These are phyloP conservation scores for Arctocebus calabarensis DNA, from an alignment of 2,797 vertebrate species.

Conservation along the genomic window DNA sequence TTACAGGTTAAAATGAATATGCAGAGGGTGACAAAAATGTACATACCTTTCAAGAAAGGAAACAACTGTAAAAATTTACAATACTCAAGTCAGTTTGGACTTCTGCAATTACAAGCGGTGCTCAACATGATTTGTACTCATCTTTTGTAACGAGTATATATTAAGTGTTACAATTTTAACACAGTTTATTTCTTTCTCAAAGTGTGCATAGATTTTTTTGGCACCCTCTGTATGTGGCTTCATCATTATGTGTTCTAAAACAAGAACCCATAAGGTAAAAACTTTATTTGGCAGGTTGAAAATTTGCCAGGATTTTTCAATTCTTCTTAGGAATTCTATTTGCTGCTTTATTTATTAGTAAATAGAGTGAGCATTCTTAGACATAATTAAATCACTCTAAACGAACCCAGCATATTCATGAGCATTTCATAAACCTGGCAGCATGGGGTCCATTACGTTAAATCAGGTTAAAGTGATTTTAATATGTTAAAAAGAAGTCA, in stretches of 20 bases:
- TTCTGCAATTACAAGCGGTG: too few relatives aligned
- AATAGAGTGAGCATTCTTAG: neutral
- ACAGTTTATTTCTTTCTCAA: too few relatives aligned
- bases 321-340: neutral
- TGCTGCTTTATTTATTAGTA: neutral
- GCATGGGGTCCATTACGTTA: neutral
- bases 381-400: neutral
- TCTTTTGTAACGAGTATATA: too few relatives aligned
- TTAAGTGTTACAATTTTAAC: too few relatives aligned
- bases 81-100: too few relatives aligned
- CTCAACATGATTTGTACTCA: too few relatives aligned
- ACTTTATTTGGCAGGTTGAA: neutral
- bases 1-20: neutral
- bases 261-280: neutral
- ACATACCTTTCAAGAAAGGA: too few relatives aligned
- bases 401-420: neutral
- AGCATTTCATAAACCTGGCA: neutral
- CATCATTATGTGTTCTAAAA: constrained; percentile 1
- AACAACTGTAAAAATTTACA: too few relatives aligned
- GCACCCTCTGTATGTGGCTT: too few relatives aligned
- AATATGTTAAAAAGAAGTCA: neutral
- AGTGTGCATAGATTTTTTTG: too few relatives aligned
- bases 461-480: neutral
- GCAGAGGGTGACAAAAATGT: too few relatives aligned
- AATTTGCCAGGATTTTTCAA: neutral